Base-by-base conservation (phyloP, 2,888 invertebrate genomes). In the Xestoiulus laeticollis region DNA sequence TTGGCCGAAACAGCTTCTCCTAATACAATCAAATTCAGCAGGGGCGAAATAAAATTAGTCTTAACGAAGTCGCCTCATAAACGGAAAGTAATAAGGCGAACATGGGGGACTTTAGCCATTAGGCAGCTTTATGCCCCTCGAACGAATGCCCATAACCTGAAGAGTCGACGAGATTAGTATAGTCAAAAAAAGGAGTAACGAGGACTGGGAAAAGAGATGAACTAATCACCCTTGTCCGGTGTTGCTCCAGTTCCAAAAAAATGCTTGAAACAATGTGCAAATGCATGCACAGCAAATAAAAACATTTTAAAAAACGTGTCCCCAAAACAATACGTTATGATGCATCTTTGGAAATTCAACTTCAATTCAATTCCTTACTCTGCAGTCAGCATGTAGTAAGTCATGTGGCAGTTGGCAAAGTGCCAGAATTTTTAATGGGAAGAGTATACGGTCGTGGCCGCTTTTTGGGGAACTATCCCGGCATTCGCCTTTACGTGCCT, bases 11-110 rank as follows among this genome's bases (percentile, higher is more conserved):
- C 33, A 48, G 33, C 85, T 85, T 38, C 48, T 85, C 48, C 44
- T 44, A 30, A 38, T 30, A 48, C 48, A 32, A 85, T 38, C 84
- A 85, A 85, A 85, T 85, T 85, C 85, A 44, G 43, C 44, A 44
- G 85, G 85, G 85, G 44, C 85, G 30, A 85, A 85, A 85, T 85
- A 85, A 85, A 85, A 85, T 85, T 85, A 85, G 85, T 85, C 85
- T 85, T 85, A 85, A 85, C 85, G 43, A 38, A 48, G 43, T 85
- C 85, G 44, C 33, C 43, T 43, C 85, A 48, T 85, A 85, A 85
- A 85, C 44, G 85, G 84, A 84, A 84, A 38, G 84, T 43, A 84
- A 84, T 84, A 84, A 84, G 84, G 84, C 84, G 68, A 68, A 84
- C 84, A 84, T 33, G 84, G 38, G 38, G 84, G 68, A 68, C 68